phyloP scores from a whole-genome alignment of 2,113 vertebrate species.

The Gorsachius goisagi region DNA sequence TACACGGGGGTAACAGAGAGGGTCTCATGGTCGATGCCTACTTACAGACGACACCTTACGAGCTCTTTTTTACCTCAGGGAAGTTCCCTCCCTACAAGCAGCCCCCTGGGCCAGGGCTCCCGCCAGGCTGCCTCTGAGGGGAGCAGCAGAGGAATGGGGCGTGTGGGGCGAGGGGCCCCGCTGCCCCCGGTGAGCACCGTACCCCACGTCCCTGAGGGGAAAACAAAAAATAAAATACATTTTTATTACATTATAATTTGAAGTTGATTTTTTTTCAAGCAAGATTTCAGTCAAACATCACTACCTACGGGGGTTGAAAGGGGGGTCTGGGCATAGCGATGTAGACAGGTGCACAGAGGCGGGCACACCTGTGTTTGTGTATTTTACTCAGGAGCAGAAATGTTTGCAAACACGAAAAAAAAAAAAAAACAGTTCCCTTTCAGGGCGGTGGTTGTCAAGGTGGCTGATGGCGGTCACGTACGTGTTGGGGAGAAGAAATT shows the following conservation, averaged over 20 bases:
- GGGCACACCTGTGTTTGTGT: background rate
- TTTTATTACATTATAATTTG: background rate
- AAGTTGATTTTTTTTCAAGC: background rate
- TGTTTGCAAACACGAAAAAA: background rate
- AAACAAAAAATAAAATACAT: too few species aligned
- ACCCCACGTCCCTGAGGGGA: rapidly evolving
- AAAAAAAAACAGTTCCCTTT: background rate
- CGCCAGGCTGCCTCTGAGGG: background rate
- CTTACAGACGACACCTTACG: background rate
- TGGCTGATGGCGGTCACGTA: rapidly evolving
- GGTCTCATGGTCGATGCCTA: rapidly evolving
- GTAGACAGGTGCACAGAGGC: background rate
- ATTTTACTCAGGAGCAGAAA: background rate
- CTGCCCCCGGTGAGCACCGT: background rate
- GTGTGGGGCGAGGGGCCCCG: rapidly evolving
- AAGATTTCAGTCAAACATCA: background rate
- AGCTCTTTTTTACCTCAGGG: background rate
- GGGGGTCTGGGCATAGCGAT: too few species aligned
- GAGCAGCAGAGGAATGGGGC: background rate
- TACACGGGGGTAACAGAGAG: rapidly evolving
- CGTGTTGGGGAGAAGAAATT: background rate
- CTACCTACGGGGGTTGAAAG: background rate
- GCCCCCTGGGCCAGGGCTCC: rapidly evolving
- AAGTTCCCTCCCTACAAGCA: background rate
- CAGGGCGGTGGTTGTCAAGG: rapidly evolving